Conservation (phyloP, 2,888 invertebrate genomes). For the Drosophila demipolita region DNA sequence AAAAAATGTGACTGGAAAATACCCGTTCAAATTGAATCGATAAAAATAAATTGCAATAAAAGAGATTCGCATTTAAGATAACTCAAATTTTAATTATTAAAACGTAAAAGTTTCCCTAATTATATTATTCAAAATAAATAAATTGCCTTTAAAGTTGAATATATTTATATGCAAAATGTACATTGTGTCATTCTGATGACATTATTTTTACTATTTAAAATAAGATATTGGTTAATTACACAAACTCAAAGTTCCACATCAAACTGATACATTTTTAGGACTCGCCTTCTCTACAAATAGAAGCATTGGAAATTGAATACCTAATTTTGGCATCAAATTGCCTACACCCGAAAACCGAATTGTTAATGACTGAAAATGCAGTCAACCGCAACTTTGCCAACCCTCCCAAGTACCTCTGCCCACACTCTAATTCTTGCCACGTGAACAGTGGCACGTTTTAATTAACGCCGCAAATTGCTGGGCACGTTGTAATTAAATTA, state of each 20-base stretch:
- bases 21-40: neutral
- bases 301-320: slow-evolving; percentile 25
- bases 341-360: slow-evolving; percentile 25
- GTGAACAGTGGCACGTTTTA: slow-evolving; percentile 76
- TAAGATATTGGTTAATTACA: neutral
- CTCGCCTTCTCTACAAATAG: slow-evolving; percentile 26
- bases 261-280: slow-evolving; percentile 17
- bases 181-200: neutral
- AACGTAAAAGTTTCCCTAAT: neutral
- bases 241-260: neutral
- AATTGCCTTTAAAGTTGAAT: neutral
- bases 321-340: slow-evolving; percentile 23
- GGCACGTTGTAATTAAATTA: slow-evolving; percentile 76
- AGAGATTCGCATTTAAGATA: neutral
- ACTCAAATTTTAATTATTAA: neutral
- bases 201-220: neutral
- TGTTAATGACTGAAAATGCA: slow-evolving; percentile 61
- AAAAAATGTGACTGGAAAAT: slow-evolving; percentile 4
- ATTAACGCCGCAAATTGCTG: slow-evolving; percentile 74
- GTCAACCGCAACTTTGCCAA: slow-evolving; percentile 18
- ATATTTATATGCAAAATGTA: neutral
- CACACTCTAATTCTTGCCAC: slow-evolving; percentile 26
- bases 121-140: neutral
- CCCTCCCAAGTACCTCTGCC: neutral
- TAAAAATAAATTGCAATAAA: neutral